Base-by-base conservation (phyloP, 2,888 invertebrate species). In the Drosophila fulvimacula region DNA sequence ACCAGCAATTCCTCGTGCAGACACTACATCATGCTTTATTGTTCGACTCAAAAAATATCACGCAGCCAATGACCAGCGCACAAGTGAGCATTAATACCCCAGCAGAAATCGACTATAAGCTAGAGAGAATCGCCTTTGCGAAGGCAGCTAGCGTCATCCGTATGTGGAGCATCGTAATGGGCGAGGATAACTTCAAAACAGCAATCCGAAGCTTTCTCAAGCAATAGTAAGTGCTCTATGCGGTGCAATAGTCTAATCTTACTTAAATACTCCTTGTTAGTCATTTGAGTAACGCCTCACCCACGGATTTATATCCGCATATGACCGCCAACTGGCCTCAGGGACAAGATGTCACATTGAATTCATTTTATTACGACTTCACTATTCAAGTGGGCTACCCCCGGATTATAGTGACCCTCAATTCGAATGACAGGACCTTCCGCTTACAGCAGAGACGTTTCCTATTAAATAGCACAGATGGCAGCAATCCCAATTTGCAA, bases 101-200 rank as follows among this genome's bases (percentile, higher is more conserved):
- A 17, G 48, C 13, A 17, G 48, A 48, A 0, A 48, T 48, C 30
- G 5, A 30, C 30, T 30, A 17, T 48, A 48, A 48, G 11, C 6
- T 48, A 3, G 48, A 48, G 17, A 17, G 17, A 13, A 13, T 17
- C 48, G 17, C 48, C 0, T 48, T 48, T 19, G 48, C 48, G 6
- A 48, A 48, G 17, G 48, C 48, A 17, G 48, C 48, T 11, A 48
- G 48, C 48, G 30, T 48, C 13, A 30, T 48, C 17, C 48, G 48
- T 6, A 48, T 30, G 48, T 48, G 17, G 30, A 30, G 48, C 48
- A 3, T 30, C 30, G 3, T 30, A 17, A 48, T 48, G 48, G 48
- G 48, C 11, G 48, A 48, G 30, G 48, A 30, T 2, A 48, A 48
- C 30, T 48, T 48, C 17, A 17, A 48, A 3, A 19, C 17, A 30